phyloP scores from a whole-genome alignment of 2,113 vertebrate genomes.

The Gasterosteus aculeatus region DNA sequence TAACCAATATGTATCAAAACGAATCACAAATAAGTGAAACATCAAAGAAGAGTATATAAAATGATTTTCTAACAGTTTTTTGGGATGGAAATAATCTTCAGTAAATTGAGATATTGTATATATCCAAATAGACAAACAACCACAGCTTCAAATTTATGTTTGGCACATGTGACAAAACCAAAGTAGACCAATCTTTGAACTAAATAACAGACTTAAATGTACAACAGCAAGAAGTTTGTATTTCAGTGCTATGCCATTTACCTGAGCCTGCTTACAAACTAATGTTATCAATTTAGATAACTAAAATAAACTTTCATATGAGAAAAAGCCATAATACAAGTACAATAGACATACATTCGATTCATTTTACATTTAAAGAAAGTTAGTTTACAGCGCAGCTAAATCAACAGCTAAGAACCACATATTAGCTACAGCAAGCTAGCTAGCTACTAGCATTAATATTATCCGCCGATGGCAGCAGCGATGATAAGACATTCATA shows the following conservation, averaged over 20 bases:
- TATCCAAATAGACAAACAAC: neutral
- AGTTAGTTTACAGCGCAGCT: constrained; percentile 6
- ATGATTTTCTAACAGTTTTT: neutral
- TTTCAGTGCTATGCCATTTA: neutral
- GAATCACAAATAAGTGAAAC: neutral
- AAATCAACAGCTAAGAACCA: neutral
- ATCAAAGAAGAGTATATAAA: neutral
- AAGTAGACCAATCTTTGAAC: neutral
- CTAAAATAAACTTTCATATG: neutral
- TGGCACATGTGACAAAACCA: neutral
- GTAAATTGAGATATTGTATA: neutral
- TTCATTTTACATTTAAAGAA: neutral
- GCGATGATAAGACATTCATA: neutral
- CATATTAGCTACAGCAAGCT: neutral
- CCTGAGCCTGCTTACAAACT: neutral
- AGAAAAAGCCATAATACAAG: too few relatives aligned
- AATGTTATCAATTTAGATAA: neutral
- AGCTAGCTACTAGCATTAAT: neutral
- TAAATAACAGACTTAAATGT: neutral
- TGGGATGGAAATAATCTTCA: neutral
- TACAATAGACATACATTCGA: neutral
- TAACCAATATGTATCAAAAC: neutral
- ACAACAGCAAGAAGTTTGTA: neutral
- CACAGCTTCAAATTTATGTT: neutral
- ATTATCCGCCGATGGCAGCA: neutral